Evolutionary conservation across 1,140 invertebrate genomes (phyloP).

Genomic region (Diabrotica virgifera): DNA sequence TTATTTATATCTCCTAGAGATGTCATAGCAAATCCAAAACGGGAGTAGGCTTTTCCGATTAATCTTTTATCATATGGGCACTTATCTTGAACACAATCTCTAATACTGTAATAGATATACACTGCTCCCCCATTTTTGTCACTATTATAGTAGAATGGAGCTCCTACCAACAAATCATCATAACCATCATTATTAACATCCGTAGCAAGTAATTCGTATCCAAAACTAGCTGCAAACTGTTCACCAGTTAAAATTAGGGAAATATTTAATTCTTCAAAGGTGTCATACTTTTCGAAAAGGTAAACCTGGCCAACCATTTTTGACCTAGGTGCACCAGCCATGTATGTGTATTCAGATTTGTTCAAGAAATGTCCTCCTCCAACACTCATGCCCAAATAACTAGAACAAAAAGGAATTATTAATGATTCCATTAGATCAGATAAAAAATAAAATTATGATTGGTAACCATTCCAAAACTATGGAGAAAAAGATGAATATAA

Average conservation of each 20-base stretch:
- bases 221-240: constrained; percentile 85
- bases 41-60: constrained; percentile 70
- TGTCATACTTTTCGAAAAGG: constrained; percentile 65
- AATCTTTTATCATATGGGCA: constrained; percentile 58
- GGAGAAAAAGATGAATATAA: no score
- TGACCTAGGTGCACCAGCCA: constrained; percentile 81
- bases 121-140: constrained; percentile 77
- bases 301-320: constrained; percentile 83
- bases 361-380: constrained; percentile 75
- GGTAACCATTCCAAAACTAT: no score
- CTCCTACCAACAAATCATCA: constrained; percentile 84
- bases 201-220: constrained; percentile 78
- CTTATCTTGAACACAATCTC: constrained; percentile 39
- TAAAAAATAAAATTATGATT: no score
- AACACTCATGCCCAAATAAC: constrained; percentile 75
- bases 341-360: constrained; percentile 62
- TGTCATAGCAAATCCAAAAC: constrained; percentile 84
- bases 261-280: constrained; percentile 59
- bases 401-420: constrained; percentile 12
- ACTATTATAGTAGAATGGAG: constrained; percentile 84
- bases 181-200: constrained; percentile 84
- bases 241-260: constrained; percentile 70
- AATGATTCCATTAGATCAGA: no score
- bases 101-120: constrained; percentile 77
- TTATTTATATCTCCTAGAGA: constrained; percentile 88